Base-by-base conservation (phyloP, 1,140 invertebrate genomes). In the Ceratosolen fusciceps region DNA sequence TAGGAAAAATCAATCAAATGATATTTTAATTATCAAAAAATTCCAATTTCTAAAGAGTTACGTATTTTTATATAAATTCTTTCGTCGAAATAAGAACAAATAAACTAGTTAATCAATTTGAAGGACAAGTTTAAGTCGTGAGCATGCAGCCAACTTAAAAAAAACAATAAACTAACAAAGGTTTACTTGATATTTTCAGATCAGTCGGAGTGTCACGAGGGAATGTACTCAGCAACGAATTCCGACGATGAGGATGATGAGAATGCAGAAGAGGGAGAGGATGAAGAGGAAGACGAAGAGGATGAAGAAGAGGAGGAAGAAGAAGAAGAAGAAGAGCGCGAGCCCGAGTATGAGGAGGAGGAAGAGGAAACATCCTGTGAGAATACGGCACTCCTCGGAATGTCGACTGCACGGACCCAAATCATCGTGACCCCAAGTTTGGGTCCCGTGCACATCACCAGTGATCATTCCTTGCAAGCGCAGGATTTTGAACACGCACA, bases 351-450 rank as follows among this genome's bases (percentile, higher is more conserved):
- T 71, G 86, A 85, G 54, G 85, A 85, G 56, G 87, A 88, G 24
- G 84, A 85, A 34, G 86, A 88, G 67, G 86, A 85, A 21, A 86
- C 85, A 14, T 87, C 83, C n/a, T 85, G 84, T 81, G 87, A 88
- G 71, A 85, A 86, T 74, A 86, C 83, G 26, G 86, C 86, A 0
- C 74, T 88, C 39, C 83, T 88, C 14, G 83, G 85, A 54, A 49
- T 65, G 37, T 1, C 65, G n/a, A 81, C 79, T 26, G 79, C 83
- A 43, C 83, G 83, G 52, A 84, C 85, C 70, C 84, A 86, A 67
- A 82, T 86, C 26, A 86, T 85, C 60, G 83, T 86, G 70, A 83
- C 83, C 0, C 85, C 87, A 65, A 85, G 85, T 43, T 68, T 84
- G 78, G 84, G 80, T 26, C 85, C 83, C 34, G 83, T 79, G 78